Percentiles rank a stretch among this genome's conserved stretches.
These are phyloP conservation scores for Mesorhabditis belari DNA, from an alignment of 2,888 invertebrate species.

Conservation along the genomic window DNA sequence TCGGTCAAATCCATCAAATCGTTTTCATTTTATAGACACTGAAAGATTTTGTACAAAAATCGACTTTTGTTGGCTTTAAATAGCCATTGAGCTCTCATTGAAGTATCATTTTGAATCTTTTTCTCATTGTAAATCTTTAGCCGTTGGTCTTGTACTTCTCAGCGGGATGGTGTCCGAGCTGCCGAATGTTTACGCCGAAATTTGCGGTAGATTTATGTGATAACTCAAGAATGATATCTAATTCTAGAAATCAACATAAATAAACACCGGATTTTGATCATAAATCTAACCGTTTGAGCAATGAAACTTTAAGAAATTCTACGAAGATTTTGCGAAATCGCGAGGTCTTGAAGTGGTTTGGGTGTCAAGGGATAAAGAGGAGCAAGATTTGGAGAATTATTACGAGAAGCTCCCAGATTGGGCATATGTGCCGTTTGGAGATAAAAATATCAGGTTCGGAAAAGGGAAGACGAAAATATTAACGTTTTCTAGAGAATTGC, in stretches of 20 bases:
- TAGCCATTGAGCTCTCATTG: background rate
- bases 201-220: conserved; percentile 17
- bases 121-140: conserved; percentile 14
- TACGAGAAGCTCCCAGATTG: conserved; percentile 40
- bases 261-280: too few relatives aligned
- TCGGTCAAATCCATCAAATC: too few relatives aligned
- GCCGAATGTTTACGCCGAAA: conserved; percentile 43
- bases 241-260: background rate
- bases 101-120: background rate
- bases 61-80: too few relatives aligned
- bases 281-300: too few relatives aligned
- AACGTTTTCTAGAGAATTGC: conserved; percentile 31
- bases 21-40: too few relatives aligned
- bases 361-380: conserved; percentile 40
- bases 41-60: too few relatives aligned
- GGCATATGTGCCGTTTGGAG: conserved; percentile 44
- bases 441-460: conserved; percentile 30
- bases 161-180: conserved; percentile 45
- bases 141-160: conserved; percentile 43
- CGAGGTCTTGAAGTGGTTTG: conserved; percentile 36
- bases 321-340: conserved; percentile 28
- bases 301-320: conserved; percentile 29
- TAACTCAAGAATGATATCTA: background rate
- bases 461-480: background rate
- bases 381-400: conserved; percentile 43